A percentile compares a stretch with the other conserved stretches of the same genome.
Conservation (phyloP, 1,140 invertebrate genomes). For the Mylabris phalerata region DNA sequence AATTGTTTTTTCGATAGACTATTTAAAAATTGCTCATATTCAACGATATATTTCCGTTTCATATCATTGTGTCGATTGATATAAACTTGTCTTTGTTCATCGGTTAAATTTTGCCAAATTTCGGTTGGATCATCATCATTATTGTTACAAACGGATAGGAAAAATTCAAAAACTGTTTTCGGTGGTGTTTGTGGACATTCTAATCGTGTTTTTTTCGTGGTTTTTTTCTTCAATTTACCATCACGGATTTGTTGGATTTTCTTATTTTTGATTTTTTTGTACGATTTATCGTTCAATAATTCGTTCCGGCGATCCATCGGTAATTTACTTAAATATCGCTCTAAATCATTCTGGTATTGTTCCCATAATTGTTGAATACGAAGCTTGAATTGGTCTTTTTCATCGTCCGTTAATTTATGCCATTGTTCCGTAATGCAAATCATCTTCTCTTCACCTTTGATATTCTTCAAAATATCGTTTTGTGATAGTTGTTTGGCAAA, state of each 20-base stretch:
- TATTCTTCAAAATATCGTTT: constrained; percentile 40
- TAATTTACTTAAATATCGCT: constrained; percentile 43
- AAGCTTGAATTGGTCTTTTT: constrained; percentile 41
- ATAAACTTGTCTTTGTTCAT: constrained; percentile 37
- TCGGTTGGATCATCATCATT: constrained; percentile 36
- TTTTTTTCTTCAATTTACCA: constrained; percentile 33
- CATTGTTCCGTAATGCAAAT: constrained; percentile 45
- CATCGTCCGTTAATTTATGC: constrained; percentile 43
- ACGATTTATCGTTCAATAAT: constrained; percentile 17
- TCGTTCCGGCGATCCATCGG: constrained; percentile 36
- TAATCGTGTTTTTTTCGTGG: constrained; percentile 34
- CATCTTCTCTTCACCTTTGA: constrained; percentile 47
- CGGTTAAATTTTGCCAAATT: constrained; percentile 36
- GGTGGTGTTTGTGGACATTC: constrained; percentile 18
- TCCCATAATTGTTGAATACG: constrained; percentile 36
- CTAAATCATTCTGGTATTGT: constrained; percentile 44
- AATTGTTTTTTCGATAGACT: constrained; percentile 39
- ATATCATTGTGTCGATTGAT: constrained; percentile 14
- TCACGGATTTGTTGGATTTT: too few species aligned
- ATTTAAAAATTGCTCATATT: constrained; percentile 43
- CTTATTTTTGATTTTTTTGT: too few species aligned
- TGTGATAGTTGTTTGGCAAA: constrained; percentile 45
- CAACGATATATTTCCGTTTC: constrained; percentile 41
- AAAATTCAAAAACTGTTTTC: background rate
- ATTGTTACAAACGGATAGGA: constrained; percentile 29